phyloP scores from a whole-genome alignment of 2,797 vertebrate species.

The Spinibarbus caldwelli region DNA sequence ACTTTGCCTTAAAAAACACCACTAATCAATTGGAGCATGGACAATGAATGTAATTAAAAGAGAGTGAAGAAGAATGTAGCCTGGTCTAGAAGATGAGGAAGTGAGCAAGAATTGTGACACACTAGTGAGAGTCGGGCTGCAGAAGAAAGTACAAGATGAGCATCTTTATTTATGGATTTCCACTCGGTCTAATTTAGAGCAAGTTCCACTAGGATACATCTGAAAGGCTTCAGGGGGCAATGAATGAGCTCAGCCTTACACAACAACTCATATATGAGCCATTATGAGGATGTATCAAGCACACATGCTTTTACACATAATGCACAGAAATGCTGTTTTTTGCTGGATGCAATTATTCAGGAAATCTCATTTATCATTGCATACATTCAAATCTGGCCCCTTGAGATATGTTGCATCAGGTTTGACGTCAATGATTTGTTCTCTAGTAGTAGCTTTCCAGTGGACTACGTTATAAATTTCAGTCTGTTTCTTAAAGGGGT shows the following conservation, averaged over 20 bases:
- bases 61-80: too few species aligned
- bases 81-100: too few species aligned
- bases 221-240: constrained; percentile 22
- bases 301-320: background rate
- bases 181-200: constrained; percentile 37
- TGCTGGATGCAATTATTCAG: constrained; percentile 7
- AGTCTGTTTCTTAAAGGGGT: background rate
- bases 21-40: background rate
- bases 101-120: background rate
- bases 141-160: constrained; percentile 19
- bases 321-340: background rate
- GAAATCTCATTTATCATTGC: background rate
- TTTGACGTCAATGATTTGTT: background rate
- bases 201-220: constrained; percentile 29
- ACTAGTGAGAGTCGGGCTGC: constrained; percentile 1
- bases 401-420: background rate
- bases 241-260: constrained; percentile 18
- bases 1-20: background rate
- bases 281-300: constrained; percentile 20
- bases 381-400: background rate
- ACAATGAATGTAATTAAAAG: constrained; percentile 11
- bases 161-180: constrained; percentile 39
- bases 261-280: constrained; percentile 11
- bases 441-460: background rate
- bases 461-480: background rate